phyloP scores from a whole-genome alignment of 2,113 vertebrate species.

The Romanogobio albipinnatus region DNA sequence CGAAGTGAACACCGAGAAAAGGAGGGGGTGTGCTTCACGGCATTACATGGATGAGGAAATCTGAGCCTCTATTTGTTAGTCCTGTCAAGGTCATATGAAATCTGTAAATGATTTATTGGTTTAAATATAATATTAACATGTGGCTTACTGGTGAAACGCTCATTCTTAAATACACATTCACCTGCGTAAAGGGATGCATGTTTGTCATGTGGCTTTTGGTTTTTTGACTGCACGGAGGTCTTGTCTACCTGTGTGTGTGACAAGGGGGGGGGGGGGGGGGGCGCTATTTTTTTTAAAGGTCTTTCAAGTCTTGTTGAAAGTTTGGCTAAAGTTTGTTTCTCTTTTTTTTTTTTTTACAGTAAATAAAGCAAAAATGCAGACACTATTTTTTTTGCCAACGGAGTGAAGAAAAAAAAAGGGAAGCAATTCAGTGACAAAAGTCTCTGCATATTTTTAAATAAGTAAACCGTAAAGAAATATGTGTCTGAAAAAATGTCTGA shows the following conservation, averaged over 20 bases:
- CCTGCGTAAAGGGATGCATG: neutral
- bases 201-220: neutral
- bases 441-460: neutral
- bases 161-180: neutral
- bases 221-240: neutral
- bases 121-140: neutral
- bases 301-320: neutral
- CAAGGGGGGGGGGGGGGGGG: too few species aligned
- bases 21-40: neutral
- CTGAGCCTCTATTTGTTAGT: neutral
- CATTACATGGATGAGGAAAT: slow-evolving; percentile 11
- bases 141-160: neutral
- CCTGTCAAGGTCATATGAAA: slow-evolving; percentile 40
- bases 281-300: neutral
- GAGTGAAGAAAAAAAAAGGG: neutral
- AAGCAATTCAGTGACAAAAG: neutral
- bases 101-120: slow-evolving; percentile 50
- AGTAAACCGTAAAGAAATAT: neutral
- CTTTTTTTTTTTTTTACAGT: neutral
- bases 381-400: neutral
- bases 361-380: neutral
- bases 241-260: neutral
- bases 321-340: neutral
- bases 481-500: neutral
- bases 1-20: slow-evolving; percentile 6